Conservation (phyloP, 2,113 vertebrate genomes). For the Rhinolophus sinicus region DNA sequence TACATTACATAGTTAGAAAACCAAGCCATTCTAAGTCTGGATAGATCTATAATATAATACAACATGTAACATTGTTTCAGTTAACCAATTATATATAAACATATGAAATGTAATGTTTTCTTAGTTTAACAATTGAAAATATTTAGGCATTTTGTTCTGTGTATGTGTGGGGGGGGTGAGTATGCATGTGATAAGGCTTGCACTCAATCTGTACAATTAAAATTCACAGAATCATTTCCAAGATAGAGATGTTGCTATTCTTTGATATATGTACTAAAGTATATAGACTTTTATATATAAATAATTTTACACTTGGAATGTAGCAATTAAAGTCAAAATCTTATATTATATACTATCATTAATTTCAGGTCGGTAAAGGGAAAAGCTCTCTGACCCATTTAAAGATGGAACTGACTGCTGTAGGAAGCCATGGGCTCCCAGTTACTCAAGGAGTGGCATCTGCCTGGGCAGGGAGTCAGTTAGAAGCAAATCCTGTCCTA, state of each 20-base stretch:
- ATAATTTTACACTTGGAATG: not conserved
- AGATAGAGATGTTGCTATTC: not conserved
- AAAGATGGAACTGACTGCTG: not conserved
- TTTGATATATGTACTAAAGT: not conserved
- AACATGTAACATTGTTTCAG: not conserved
- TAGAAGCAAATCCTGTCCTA: conserved; percentile 13
- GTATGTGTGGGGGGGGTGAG: accelerated
- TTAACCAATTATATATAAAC: not conserved
- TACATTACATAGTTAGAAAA: not conserved
- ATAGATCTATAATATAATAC: not conserved
- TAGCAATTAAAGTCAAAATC: not conserved
- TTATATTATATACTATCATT: not conserved
- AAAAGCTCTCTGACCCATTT: not conserved
- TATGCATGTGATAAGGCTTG: not conserved
- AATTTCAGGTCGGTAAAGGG: not conserved
- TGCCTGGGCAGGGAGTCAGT: not conserved
- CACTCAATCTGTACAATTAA: not conserved
- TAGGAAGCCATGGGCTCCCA: not conserved
- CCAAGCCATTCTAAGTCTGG: not conserved
- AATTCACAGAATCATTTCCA: conserved; percentile 20
- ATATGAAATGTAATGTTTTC: not conserved
- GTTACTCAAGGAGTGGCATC: not conserved
- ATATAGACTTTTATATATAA: conserved; percentile 24
- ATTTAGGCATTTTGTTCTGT: not conserved
- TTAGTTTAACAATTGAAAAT: not conserved